Evolutionary conservation across 2,113 vertebrate species (phyloP).

Genomic region (Lepus timidus): DNA sequence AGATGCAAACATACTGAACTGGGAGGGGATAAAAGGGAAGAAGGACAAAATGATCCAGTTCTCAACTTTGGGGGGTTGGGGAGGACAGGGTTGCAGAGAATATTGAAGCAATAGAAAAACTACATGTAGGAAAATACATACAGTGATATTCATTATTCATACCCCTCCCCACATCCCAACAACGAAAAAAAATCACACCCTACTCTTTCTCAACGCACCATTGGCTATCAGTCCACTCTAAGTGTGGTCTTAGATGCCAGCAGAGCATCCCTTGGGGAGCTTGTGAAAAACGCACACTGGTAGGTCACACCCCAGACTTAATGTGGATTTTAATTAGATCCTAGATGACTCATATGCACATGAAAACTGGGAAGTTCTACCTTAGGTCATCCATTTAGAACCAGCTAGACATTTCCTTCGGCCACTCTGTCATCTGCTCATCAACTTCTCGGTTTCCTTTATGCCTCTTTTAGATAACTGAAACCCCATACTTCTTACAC

Average conservation of each 20-base stretch:
- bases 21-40: too few species aligned
- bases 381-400: conserved; percentile 29
- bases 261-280: background rate
- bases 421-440: background rate
- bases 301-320: background rate
- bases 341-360: background rate
- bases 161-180: too few species aligned
- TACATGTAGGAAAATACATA: background rate
- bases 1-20: too few species aligned
- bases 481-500: background rate
- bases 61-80: too few species aligned
- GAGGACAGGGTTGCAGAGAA: too few species aligned
- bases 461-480: background rate
- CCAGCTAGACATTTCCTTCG: background rate
- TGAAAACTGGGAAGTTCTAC: conserved; percentile 22
- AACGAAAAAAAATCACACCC: background rate
- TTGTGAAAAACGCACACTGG: background rate
- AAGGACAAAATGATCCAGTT: too few species aligned
- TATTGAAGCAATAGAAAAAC: too few species aligned
- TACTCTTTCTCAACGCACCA: background rate
- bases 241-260: background rate
- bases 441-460: background rate
- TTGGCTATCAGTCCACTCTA: background rate
- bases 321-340: conserved; percentile 31
- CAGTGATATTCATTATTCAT: background rate